These are phyloP conservation scores for Agrochola lota DNA, from an alignment of 2,888 invertebrate species.

Conservation along the genomic window DNA sequence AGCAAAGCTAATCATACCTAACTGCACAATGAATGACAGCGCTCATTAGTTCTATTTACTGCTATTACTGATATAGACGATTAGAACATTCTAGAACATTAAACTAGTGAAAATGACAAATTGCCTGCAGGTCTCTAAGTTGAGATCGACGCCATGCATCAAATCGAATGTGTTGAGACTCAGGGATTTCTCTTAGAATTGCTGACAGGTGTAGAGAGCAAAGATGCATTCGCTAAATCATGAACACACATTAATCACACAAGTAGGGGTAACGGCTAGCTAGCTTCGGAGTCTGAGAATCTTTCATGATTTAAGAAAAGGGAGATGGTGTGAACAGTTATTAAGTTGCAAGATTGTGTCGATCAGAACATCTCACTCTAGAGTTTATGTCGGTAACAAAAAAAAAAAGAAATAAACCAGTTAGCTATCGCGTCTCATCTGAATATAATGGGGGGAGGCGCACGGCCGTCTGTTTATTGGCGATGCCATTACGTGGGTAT, in stretches of 20 bases:
- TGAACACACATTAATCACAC: constrained; percentile 79
- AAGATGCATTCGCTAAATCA: constrained; percentile 73
- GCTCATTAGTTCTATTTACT: constrained; percentile 31
- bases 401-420: constrained; percentile 67
- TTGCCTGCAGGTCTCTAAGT: constrained; percentile 54
- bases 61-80: constrained; percentile 39
- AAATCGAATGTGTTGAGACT: constrained; percentile 59
- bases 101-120: constrained; percentile 53
- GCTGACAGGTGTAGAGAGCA: constrained; percentile 71
- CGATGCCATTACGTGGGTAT: constrained; percentile 81
- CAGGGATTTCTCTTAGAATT: constrained; percentile 62
- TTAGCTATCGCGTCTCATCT: constrained; percentile 82
- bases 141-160: constrained; percentile 52
- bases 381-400: constrained; percentile 65
- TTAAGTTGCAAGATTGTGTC: constrained; percentile 64
- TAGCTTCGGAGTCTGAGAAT: constrained; percentile 51
- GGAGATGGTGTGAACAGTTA: constrained; percentile 61
- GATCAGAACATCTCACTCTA: constrained; percentile 74
- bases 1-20: constrained; percentile 24
- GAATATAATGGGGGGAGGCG: constrained; percentile 87
- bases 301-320: constrained; percentile 52
- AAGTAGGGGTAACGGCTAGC: constrained; percentile 69
- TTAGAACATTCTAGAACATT: constrained; percentile 35
- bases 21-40: constrained; percentile 35
- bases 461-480: constrained; percentile 74